A percentile compares a stretch with the other conserved stretches of the same genome.
Conservation (phyloP, 2,113 vertebrate species). For the Platysternon megacephalum region DNA sequence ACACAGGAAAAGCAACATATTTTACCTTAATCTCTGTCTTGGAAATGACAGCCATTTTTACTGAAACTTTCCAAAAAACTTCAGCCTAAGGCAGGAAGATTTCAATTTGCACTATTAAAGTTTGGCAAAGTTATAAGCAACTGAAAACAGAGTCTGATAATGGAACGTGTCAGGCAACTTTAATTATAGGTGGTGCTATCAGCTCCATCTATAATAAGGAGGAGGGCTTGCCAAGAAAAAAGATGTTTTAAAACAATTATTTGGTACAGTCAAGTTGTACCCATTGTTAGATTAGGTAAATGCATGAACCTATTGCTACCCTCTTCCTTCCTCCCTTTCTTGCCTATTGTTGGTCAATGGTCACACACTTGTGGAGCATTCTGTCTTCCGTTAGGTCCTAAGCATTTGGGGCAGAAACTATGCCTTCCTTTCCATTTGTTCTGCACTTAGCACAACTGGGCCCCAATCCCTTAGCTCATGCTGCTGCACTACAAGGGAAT, state of each 20-base stretch:
- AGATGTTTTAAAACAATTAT: neutral
- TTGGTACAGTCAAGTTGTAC: neutral
- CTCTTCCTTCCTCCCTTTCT: neutral
- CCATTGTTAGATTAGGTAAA: neutral
- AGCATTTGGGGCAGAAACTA: neutral
- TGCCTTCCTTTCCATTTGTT: neutral
- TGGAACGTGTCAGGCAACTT: neutral
- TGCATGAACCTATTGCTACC: neutral
- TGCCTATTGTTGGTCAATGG: neutral
- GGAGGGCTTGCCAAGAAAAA: neutral
- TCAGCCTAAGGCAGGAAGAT: neutral
- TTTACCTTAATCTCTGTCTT: neutral
- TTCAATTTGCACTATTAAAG: neutral
- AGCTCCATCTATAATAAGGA: neutral
- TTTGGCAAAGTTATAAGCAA: neutral
- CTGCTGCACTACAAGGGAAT: neutral
- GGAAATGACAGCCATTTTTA: neutral
- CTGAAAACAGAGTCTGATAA: neutral
- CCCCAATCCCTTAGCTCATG: neutral
- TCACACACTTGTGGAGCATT: neutral
- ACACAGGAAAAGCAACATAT: neutral
- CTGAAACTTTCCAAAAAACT: neutral
- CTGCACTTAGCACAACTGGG: neutral
- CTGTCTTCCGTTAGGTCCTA: neutral
- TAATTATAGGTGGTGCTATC: neutral